Base-by-base conservation (phyloP, 2,888 invertebrate genomes). In the Vandiemenella viatica region DNA sequence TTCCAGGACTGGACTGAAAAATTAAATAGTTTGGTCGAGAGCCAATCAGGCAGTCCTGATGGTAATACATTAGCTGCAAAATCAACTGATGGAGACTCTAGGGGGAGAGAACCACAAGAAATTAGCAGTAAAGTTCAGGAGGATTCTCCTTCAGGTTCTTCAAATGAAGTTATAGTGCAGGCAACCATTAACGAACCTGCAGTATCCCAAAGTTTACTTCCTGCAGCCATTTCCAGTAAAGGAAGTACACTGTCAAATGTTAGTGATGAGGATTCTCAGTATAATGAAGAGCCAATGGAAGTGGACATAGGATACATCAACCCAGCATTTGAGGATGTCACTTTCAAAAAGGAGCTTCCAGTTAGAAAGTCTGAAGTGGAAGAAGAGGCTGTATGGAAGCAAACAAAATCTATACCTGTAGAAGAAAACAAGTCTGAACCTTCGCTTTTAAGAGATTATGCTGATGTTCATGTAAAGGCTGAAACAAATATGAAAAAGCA, bases 1-100 rank as follows among this genome's bases (percentile, higher is more conserved):
- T 65, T 65, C 57, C 66, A 67, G 67, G 67, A 59, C 58, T 63
- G 65, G 63, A 65, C 63, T 61, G 61, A 61, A 62, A 62, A 60
- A 60, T 63, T 62, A 58, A 62, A 61, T 58, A 64, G 64, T 58
- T 60, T 63, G 58, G 58, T 62, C 59, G 61, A 58, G 57, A 60
- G 57, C 60, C 59, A 60, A 52, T 46, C 57, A 37, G 22, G 20
- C 16, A 46, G 32, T 38, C n/a, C 45, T 37, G 26, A 37, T 18
- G 46, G 41, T 26, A 43, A 18, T 21, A 22, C 41, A 15, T 32
- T 45, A 41, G 22, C 45, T 17, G 22, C 49, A 32, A 43, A 43
- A 10, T 19, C 37, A 50, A 4, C 43, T 23, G 23, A 16, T 57
- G 56, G 56, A 55, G 61, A 60, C 52, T 57, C 55, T 52, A 61